These are phyloP conservation scores for Lasioglossum baleicum DNA, from an alignment of 1,140 invertebrate species.

Conservation along the genomic window DNA sequence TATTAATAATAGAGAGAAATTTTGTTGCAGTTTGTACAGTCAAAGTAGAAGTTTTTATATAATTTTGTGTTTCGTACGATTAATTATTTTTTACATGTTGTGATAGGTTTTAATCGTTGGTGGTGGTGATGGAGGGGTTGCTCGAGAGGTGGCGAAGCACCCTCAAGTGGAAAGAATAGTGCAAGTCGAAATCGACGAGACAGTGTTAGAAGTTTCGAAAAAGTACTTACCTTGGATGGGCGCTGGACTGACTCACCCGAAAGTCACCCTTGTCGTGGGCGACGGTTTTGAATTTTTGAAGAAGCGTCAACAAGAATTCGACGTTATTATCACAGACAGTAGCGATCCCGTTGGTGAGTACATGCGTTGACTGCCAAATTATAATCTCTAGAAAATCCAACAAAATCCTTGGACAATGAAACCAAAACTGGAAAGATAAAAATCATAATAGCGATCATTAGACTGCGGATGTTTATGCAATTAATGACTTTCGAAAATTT, in stretches of 20 bases:
- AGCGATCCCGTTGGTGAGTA: slow-evolving; percentile 93
- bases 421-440: no score
- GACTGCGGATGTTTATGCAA: no score
- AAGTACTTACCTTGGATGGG: slow-evolving; percentile 95
- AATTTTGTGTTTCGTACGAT: no score
- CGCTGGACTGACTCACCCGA: slow-evolving; percentile 90
- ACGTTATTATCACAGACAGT: slow-evolving; percentile 99
- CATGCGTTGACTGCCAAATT: no score
- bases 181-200: slow-evolving; percentile 95
- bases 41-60: no score
- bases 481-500: no score
- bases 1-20: no score
- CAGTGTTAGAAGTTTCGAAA: slow-evolving; percentile 95
- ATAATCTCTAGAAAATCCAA: no score
- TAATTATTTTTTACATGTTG: background rate
- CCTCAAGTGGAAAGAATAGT: slow-evolving; percentile 90
- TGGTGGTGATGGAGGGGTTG: slow-evolving; percentile 98
- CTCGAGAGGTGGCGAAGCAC: slow-evolving; percentile 96
- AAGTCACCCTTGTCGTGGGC: slow-evolving; percentile 91
- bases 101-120: slow-evolving; percentile 95
- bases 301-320: slow-evolving; percentile 91
- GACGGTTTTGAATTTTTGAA: slow-evolving; percentile 98
- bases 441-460: no score
- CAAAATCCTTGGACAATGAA: no score
- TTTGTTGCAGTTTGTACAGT: no score